Conservation (phyloP, 2,113 vertebrate genomes). For the Thunnus thynnus region DNA sequence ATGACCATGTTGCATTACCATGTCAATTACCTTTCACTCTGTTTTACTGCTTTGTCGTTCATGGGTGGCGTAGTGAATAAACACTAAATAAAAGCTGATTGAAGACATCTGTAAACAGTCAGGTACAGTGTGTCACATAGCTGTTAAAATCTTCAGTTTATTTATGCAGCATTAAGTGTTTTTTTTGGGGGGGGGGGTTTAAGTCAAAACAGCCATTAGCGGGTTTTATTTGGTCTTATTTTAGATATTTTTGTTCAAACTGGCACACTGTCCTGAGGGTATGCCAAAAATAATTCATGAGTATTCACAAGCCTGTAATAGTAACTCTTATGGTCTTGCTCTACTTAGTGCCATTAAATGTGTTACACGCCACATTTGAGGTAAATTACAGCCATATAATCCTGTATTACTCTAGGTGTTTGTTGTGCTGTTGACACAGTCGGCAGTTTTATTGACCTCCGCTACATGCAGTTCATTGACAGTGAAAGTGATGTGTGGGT, state of each 20-base stretch:
- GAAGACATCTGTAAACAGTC: neutral
- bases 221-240: constrained; percentile 4
- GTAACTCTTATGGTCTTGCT: neutral
- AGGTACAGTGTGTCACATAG: neutral
- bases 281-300: constrained; percentile 40
- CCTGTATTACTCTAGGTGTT: neutral
- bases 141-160: neutral
- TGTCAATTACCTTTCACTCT: neutral
- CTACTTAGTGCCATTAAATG: constrained; percentile 1
- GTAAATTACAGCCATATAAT: neutral
- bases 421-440: neutral
- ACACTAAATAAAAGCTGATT: neutral
- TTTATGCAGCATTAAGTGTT: neutral
- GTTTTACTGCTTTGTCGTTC: neutral
- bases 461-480: constrained; percentile 7
- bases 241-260: constrained; percentile 25
- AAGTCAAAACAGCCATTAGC: constrained; percentile 23
- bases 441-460: constrained; percentile 17
- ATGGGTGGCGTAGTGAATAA: neutral
- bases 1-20: too few relatives aligned
- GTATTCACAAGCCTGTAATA: constrained; percentile 28
- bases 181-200: constrained; percentile 2
- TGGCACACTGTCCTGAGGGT: constrained; percentile 28
- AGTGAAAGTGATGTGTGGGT: constrained; percentile 21
- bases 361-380: neutral